Base-by-base conservation (phyloP, 2,888 invertebrate species). In the Ectropis crepuscularia region DNA sequence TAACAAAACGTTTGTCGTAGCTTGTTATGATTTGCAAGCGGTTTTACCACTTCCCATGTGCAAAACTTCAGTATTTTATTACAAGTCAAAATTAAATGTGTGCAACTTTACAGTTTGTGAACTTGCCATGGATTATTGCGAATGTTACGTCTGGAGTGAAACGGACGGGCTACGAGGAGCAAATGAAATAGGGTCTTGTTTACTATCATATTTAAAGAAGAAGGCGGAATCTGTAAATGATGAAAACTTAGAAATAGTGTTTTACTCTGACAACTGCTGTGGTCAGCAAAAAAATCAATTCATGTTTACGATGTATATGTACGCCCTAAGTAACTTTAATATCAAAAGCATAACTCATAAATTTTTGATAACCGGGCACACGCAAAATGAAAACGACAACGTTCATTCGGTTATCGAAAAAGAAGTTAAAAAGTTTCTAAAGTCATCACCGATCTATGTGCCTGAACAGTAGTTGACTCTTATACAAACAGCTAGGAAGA, bases 381-480 rank as follows among this genome's bases (percentile, higher is more conserved):
- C 62, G 5, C 67, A 63, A 53, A 63, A 67, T 51, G 67, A 67
- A 39, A 66, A 54, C n/a, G 58, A 66, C 39, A 60, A 61, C 45
- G 58, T 61, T 12, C 66, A 70, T 59, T 65, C 66, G 8, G 55
- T 62, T 12, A 65, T 65, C 50, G 64, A 63, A 45, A 67, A 41
- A 58, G 37, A 46, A 53, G 8, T 36, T 46, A 54, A 51, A 55
- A 48, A 8, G 58, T 49, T 10, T 5, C 49, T 49, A 11, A 49
- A 49, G 38, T 49, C 49, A n/a, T n/a, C n/a, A n/a, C n/a, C n/a
- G n/a, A n/a, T n/a, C n/a, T n/a, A n/a, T n/a, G n/a, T n/a, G n/a
- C n/a, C n/a, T n/a, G n/a, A n/a, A n/a, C n/a, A n/a, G n/a, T n/a
- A n/a, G n/a, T n/a, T n/a, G n/a, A n/a, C n/a, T n/a, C n/a, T n/a